Evolutionary conservation across 1,140 invertebrate species (phyloP).

Genomic region (Neodiprion pinetum): DNA sequence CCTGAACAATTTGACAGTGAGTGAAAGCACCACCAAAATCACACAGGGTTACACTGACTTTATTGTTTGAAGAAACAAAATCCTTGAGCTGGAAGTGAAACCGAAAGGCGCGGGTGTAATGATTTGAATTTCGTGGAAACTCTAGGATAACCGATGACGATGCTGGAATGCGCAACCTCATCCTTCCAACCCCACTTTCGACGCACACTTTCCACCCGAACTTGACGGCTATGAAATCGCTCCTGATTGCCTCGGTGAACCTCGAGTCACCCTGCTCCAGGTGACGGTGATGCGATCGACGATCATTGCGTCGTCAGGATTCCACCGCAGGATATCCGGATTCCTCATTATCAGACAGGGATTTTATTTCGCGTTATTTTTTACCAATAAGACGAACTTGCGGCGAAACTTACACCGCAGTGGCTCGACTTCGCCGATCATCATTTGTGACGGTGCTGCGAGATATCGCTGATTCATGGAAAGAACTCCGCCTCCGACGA

Average conservation of each 20-base stretch:
- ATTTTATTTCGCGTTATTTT: background rate
- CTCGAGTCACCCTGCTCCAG: slow-evolving; percentile 15
- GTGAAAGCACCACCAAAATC: no score
- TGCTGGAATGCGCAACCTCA: slow-evolving; percentile 46
- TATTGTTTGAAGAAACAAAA: no score
- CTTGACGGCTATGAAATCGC: slow-evolving; percentile 48
- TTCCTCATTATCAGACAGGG: background rate
- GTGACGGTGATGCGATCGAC: background rate
- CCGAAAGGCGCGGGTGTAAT: background rate
- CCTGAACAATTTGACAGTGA: no score
- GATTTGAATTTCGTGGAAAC: slow-evolving; percentile 17
- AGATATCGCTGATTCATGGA: slow-evolving; percentile 57
- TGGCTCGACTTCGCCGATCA: background rate
- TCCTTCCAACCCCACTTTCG: slow-evolving; percentile 29
- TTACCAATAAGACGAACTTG: background rate
- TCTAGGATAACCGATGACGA: slow-evolving; percentile 29
- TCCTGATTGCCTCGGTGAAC: slow-evolving; percentile 39
- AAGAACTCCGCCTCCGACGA: slow-evolving; percentile 31
- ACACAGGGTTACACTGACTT: no score
- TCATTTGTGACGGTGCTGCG: slow-evolving; percentile 27
- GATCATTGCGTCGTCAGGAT: background rate
- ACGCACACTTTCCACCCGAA: background rate
- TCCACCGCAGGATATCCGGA: background rate
- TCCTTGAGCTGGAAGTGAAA: no score
- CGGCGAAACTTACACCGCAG: background rate